Percentiles rank a stretch among this genome's conserved stretches.
Conservation (phyloP, 64 coral and sea anemone species). For the Actinia equina region DNA sequence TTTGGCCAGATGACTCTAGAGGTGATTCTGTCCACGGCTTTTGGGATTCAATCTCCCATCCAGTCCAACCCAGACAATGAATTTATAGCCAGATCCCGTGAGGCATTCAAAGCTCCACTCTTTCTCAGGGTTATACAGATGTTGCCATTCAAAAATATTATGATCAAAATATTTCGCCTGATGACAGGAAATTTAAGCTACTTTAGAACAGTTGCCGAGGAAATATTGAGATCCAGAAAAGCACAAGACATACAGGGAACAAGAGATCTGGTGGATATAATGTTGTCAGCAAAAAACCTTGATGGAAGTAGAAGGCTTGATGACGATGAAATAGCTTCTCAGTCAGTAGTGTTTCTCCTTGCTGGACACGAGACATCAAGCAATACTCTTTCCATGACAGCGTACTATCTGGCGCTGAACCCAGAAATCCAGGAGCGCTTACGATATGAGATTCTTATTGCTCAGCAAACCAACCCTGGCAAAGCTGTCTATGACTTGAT, state of each 20-base stretch:
- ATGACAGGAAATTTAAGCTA: not conserved
- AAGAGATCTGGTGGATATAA: slow-evolving; percentile 19
- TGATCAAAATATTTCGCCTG: not conserved
- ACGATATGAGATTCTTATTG: slow-evolving; percentile 27
- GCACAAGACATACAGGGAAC: not conserved
- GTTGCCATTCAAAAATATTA: not conserved
- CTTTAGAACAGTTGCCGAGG: not conserved
- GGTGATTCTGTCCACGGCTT: slow-evolving; percentile 58
- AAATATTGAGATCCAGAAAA: not conserved
- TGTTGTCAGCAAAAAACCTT: slow-evolving; percentile 24
- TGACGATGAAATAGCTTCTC: slow-evolving; percentile 13
- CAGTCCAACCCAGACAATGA: slow-evolving; percentile 22
- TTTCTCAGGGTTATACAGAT: not conserved
- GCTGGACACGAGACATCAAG: slow-evolving; percentile 36
- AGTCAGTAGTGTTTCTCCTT: slow-evolving; percentile 18
- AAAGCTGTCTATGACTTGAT: slow-evolving; percentile 24
- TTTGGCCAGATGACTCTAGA: slow-evolving; percentile 56
- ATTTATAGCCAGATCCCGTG: not conserved
- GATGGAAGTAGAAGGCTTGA: slow-evolving; percentile 16
- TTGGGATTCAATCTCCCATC: slow-evolving; percentile 55
- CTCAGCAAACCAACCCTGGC: not conserved
- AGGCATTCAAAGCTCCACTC: not conserved
- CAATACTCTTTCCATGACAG: slow-evolving; percentile 36
- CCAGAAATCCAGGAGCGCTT: slow-evolving; percentile 42
- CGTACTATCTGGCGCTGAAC: slow-evolving; percentile 44